Evolutionary conservation across 2,888 invertebrate genomes (phyloP).

Genomic region (Alviniconcha strummeri): DNA sequence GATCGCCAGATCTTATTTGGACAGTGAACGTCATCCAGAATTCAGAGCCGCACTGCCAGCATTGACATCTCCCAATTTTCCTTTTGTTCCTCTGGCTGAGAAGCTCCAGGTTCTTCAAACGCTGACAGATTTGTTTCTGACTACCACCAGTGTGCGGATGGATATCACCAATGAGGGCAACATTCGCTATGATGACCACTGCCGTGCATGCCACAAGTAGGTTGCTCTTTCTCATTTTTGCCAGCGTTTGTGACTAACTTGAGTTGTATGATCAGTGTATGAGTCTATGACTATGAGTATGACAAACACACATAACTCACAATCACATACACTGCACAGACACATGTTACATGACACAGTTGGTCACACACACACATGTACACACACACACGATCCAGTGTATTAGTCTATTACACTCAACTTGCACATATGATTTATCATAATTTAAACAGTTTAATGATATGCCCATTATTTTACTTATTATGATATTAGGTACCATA

Average conservation of each 20-base stretch:
- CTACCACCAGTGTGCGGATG: conserved; percentile 93
- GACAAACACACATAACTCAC: not conserved
- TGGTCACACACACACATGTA: not conserved
- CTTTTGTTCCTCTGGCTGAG: conserved; percentile 66
- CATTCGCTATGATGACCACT: conserved; percentile 75
- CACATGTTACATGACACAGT: not conserved
- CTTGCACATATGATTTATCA: too few species aligned
- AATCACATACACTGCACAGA: not conserved
- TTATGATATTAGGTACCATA: too few species aligned
- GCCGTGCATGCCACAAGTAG: conserved; percentile 72
- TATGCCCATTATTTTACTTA: too few species aligned
- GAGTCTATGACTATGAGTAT: not conserved
- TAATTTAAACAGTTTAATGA: too few species aligned
- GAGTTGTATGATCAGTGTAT: not conserved
- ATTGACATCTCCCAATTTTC: conserved; percentile 66
- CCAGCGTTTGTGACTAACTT: too few species aligned
- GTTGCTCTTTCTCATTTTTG: conserved; percentile 32
- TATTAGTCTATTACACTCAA: too few species aligned
- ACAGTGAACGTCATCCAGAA: conserved; percentile 82
- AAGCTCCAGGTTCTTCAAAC: conserved; percentile 81
- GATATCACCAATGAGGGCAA: conserved; percentile 93
- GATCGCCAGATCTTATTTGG: conserved; percentile 89
- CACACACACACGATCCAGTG: not conserved
- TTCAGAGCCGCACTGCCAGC: conserved; percentile 63
- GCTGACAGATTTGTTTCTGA: conserved; percentile 94